Evolutionary conservation across 2,888 invertebrate species (phyloP), one percentile per base, ranked within the genome.

Genomic region (Orchestes rusci): DNA sequence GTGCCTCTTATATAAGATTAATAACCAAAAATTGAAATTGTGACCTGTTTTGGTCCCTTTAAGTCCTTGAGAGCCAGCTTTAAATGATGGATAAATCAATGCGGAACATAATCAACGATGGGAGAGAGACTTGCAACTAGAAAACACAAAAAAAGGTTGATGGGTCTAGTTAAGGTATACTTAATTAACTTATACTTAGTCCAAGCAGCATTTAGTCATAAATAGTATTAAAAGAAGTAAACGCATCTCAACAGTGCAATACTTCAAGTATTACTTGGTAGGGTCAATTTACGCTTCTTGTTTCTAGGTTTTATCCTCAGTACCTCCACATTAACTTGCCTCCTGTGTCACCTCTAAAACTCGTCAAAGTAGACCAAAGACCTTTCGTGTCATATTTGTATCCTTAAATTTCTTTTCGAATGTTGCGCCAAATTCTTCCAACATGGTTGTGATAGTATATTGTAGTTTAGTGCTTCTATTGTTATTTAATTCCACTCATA

Each of bases 371-470:
- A 64, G 67, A 68, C 67, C 68, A 68, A 68, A 68, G 67, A 68
- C 62, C 58, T 57, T 54, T 59, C 60, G 67, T 67, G 66, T 67
- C 66, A 67, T 65, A 66, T 56, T 53, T 41, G 43, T 31, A 10
- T 13, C 31, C 29, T 55, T 45, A 52, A 52, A 55, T 52, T 58
- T 39, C 5, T 46, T 51, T 53, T 55, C 51, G 53, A 56, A 57
- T 55, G 5, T n/a, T 55, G 64, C 63, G 65, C 66, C 67, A 67
- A 68, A 67, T 63, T 68, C 67, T 68, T 69, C 67, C 68, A 68
- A 61, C 60, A 59, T 62, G 68, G 68, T 68, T 69, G 69, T 69
- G 69, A 69, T 69, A 68, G 63, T 60, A n/a, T n/a, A n/a, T n/a
- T 57, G 52, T 65, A 65, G 59, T 59, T 54, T 55, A 56, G 51